Evolutionary conservation across 1,140 invertebrate genomes (phyloP), one percentile per base, ranked within the genome.

Genomic region (Drosophila littoralis): DNA sequence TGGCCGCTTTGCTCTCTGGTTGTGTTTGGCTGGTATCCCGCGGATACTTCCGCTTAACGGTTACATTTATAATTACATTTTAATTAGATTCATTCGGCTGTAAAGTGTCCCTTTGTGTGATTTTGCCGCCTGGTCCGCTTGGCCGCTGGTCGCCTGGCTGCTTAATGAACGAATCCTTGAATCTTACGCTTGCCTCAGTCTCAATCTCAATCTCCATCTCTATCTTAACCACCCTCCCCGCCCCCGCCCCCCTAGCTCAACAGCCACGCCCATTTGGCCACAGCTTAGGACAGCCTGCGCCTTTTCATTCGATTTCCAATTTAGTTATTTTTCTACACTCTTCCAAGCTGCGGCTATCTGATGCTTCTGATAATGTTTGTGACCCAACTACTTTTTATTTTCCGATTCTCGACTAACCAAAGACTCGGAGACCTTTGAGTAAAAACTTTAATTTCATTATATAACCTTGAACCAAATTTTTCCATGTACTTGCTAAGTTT

Each of bases 41-140:
- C 83, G 85, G 86, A 90, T 90, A 91, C 90, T 91, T 91, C 90
- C 90, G 82, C 86, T 91, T 86, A 91, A 91, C 81, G 90, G 90
- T 88, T 91, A 91, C 82, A 91, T 91, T 91, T 91, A 91, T 91
- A 91, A 91, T 91, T 91, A 91, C 90, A 91, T 91, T 91, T 91
- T 91, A 91, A 91, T 91, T 91, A 91, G 90, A 91, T 91, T 91
- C 90, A 91, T 91, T 91, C 90, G 90, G 80, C 90, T 91, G 85
- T 91, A 91, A 91, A 91, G 90, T 91, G 90, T 91, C 90, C 90
- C 74, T 91, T 91, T 91, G 90, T 86, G 81, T 81, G 75, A 79
- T 81, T 79, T 77, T 54, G 73, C 71, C 48, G 55, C 45, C 68
- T 71, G 68, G 69, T 43, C 55, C 63, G 33, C 43, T 58, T 33